These are phyloP conservation scores for Acrocyrtus sp. DNA, from an alignment of 2,888 invertebrate species.

Conservation along the genomic window DNA sequence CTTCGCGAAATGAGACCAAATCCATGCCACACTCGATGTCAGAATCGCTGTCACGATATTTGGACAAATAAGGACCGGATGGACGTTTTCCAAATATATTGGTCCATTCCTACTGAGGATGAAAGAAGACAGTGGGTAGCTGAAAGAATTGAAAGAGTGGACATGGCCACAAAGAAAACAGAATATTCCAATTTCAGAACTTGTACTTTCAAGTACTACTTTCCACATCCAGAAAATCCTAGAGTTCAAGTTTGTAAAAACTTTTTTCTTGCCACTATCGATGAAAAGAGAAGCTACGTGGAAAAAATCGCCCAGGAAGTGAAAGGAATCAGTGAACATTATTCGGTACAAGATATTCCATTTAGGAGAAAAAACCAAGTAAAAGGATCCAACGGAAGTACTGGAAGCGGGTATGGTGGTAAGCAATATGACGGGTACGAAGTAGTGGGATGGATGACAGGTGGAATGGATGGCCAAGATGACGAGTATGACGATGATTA, in stretches of 20 bases:
- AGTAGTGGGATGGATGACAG: constrained; percentile 52
- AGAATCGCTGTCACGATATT: constrained; percentile 54
- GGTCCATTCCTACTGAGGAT: constrained; percentile 51
- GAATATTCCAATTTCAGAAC: constrained; percentile 58
- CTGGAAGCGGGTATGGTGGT: not conserved
- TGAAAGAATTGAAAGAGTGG: constrained; percentile 52
- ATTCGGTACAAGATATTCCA: constrained; percentile 52
- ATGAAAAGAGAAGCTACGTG: constrained; percentile 55
- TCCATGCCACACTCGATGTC: constrained; percentile 53
- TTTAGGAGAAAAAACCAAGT: constrained; percentile 54
- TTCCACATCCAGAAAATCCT: constrained; percentile 56
- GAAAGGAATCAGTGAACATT: constrained; percentile 52
- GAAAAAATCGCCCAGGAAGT: constrained; percentile 56
- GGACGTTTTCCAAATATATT: constrained; percentile 54
- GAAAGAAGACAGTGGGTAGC: constrained; percentile 54
- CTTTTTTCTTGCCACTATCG: constrained; percentile 58
- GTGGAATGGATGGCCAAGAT: constrained; percentile 30
- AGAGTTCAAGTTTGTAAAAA: constrained; percentile 58
- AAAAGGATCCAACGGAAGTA: constrained; percentile 33
- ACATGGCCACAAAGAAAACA: constrained; percentile 58
- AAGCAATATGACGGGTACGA: constrained; percentile 27
- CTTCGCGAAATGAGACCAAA: constrained; percentile 53
- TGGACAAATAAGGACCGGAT: constrained; percentile 54
- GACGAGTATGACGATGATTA: constrained; percentile 28
- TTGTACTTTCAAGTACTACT: constrained; percentile 59